Percentiles rank a stretch among this genome's conserved stretches.
Conservation (phyloP, 2,888 invertebrate genomes). For the Melanostoma mellinum region DNA sequence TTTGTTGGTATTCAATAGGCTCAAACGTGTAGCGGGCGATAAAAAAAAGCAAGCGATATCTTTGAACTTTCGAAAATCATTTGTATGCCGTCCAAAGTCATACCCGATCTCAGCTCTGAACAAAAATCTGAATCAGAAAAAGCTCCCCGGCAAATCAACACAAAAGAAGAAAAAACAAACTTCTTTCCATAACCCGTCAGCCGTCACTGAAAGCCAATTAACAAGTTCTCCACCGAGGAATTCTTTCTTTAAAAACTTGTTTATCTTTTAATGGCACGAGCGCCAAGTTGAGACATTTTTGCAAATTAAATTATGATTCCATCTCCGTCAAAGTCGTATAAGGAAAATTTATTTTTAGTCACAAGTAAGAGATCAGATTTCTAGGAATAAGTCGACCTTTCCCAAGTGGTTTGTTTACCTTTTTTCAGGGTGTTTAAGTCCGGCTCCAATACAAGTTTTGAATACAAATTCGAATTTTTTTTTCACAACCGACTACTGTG, state of each 20-base stretch:
- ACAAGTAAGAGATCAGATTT: slow-evolving; percentile 9
- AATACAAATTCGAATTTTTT: no score
- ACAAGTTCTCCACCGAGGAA: slow-evolving; percentile 17
- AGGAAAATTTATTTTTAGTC: neutral
- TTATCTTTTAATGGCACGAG: slow-evolving; percentile 29
- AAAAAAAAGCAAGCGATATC: no score
- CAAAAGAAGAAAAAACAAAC: slow-evolving; percentile 1
- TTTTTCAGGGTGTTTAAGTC: no score
- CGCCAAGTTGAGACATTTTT: slow-evolving; percentile 12
- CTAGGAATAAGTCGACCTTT: neutral
- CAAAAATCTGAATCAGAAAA: slow-evolving; percentile 4
- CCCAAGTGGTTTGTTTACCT: no score
- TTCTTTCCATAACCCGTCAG: slow-evolving; percentile 9
- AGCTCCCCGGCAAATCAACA: slow-evolving; percentile 4
- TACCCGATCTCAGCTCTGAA: no score
- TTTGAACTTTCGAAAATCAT: no score
- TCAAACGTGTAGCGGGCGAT: no score
- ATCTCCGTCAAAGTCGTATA: neutral
- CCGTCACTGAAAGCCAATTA: slow-evolving; percentile 29
- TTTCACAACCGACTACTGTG: no score
- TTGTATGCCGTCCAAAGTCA: no score
- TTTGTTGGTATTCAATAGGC: no score
- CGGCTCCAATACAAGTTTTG: no score
- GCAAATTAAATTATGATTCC: slow-evolving; percentile 21
- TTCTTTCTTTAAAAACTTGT: slow-evolving; percentile 23